Conservation (phyloP, 1,140 invertebrate genomes). For the Asobara japonica region DNA sequence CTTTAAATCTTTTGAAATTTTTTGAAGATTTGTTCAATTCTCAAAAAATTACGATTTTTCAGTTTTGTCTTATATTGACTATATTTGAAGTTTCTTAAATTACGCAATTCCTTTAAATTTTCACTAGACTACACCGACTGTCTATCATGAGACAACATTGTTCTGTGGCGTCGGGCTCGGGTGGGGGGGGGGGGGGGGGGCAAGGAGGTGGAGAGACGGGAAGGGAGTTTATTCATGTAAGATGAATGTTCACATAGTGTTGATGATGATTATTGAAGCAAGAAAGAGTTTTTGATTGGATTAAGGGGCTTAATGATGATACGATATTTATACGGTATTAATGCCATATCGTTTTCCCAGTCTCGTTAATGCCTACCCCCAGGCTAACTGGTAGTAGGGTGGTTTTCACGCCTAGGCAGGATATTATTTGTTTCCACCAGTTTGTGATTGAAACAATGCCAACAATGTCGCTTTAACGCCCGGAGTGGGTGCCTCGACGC, state of each 20-base stretch:
- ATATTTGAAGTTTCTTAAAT: no score
- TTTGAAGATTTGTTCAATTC: no score
- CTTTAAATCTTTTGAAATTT: no score
- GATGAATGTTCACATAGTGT: not conserved
- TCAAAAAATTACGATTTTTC: no score
- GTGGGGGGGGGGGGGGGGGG: no score
- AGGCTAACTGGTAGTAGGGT: conserved; percentile 15
- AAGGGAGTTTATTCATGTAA: not conserved
- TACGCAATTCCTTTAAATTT: no score
- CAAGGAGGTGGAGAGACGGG: not conserved
- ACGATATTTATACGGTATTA: not conserved
- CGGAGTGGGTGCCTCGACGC: conserved; percentile 4
- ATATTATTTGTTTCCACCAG: conserved; percentile 66
- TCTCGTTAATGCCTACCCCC: conserved; percentile 13
- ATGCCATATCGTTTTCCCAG: not conserved
- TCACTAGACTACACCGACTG: not conserved
- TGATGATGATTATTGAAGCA: conserved; percentile 1
- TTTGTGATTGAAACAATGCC: conserved; percentile 60
- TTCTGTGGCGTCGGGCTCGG: no score
- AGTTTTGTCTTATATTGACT: no score
- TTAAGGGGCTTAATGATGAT: conserved; percentile 17
- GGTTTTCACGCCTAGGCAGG: conserved; percentile 46
- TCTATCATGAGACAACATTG: not conserved
- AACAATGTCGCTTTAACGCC: conserved; percentile 48
- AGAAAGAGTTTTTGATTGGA: not conserved